phyloP scores from a whole-genome alignment of 2,797 vertebrate species.

The Rhinogobio ventralis region DNA sequence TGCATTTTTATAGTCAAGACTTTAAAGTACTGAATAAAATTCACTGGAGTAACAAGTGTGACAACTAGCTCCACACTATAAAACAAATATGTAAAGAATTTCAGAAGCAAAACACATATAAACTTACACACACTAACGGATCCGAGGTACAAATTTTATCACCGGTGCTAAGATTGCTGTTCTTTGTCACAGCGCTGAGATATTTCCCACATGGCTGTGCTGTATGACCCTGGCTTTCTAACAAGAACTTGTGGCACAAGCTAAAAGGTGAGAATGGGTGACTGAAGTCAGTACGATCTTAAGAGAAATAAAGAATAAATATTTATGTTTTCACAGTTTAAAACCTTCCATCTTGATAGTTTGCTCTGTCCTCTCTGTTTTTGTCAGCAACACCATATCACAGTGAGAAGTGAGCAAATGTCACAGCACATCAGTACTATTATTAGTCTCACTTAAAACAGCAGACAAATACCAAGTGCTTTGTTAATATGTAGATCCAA shows the following conservation, averaged over 20 bases:
- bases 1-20: neutral
- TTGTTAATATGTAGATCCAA: constrained; percentile 24
- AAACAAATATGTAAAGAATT: constrained; percentile 18
- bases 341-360: constrained; percentile 17
- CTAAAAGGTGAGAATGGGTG: constrained; percentile 5
- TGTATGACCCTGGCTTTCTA: constrained; percentile 22
- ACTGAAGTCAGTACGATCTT: neutral
- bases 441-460: constrained; percentile 46
- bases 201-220: constrained; percentile 57
- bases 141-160: constrained; percentile 42
- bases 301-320: neutral
- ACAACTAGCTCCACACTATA: neutral
- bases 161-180: constrained; percentile 40
- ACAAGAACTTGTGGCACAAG: constrained; percentile 42
- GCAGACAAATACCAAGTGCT: constrained; percentile 48
- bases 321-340: constrained; percentile 4
- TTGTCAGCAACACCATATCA: neutral
- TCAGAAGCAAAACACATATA: constrained; percentile 1
- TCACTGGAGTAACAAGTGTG: neutral
- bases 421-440: constrained; percentile 24
- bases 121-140: constrained; percentile 1
- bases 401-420: constrained; percentile 8
- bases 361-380: neutral
- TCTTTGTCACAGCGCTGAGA: constrained; percentile 53
- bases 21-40: neutral